These are phyloP conservation scores for Cephus pulcher DNA, from an alignment of 2,888 invertebrate species.

Conservation along the genomic window DNA sequence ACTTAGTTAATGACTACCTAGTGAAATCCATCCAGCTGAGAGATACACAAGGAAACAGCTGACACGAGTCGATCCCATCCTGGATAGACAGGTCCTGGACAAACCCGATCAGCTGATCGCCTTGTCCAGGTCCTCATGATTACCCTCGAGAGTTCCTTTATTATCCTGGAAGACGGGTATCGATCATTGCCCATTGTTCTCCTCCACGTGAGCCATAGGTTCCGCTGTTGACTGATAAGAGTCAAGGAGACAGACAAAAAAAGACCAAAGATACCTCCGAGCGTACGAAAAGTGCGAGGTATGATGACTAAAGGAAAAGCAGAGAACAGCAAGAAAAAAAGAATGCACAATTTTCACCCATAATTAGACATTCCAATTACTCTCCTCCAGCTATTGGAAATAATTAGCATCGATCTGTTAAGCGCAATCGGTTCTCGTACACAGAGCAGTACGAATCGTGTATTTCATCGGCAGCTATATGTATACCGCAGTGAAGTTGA, in stretches of 20 bases:
- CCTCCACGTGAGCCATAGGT: not conserved
- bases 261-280: not conserved
- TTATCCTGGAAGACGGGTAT: not conserved
- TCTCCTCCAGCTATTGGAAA: not conserved
- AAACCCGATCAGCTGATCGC: not conserved
- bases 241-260: not conserved
- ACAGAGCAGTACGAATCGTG: not conserved
- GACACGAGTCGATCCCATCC: not conserved
- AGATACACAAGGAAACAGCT: not conserved
- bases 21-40: not conserved
- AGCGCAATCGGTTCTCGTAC: conserved; percentile 1
- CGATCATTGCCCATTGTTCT: not conserved
- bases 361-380: not conserved
- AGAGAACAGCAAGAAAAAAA: not conserved
- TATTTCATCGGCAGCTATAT: not conserved
- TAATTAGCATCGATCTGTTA: conserved; percentile 10
- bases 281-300: not conserved
- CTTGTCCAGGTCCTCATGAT: not conserved
- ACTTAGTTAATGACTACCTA: not conserved
- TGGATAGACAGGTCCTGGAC: not conserved
- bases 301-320: not conserved
- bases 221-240: not conserved
- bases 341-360: not conserved
- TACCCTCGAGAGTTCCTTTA: conserved; percentile 12
- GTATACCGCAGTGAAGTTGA: not conserved